Conservation (phyloP, 2,113 vertebrate genomes). For the Ceyx melanurus region DNA sequence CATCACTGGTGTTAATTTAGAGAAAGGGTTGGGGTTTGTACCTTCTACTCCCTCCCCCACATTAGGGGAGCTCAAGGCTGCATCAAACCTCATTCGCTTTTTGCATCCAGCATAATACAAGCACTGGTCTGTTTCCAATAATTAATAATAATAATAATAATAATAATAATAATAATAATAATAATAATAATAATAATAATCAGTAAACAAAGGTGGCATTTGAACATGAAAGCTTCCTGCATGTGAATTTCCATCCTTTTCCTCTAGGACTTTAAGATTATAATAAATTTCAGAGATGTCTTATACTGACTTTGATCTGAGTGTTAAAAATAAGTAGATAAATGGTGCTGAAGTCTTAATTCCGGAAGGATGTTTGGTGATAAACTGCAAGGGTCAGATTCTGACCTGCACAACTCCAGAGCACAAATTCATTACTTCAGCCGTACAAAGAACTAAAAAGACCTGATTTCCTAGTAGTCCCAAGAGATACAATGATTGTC, state of each 20-base stretch:
- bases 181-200: too few relatives aligned
- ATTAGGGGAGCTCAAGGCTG: background rate
- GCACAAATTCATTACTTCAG: slow-evolving; percentile 23
- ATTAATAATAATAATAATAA: background rate
- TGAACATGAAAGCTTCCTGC: background rate
- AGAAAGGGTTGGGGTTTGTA: background rate
- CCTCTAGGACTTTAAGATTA: background rate
- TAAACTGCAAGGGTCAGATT: slow-evolving; percentile 43
- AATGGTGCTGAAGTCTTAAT: background rate
- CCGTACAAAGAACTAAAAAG: background rate
- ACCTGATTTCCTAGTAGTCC: background rate
- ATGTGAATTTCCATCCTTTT: background rate
- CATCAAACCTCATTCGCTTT: background rate
- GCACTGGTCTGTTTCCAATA: background rate
- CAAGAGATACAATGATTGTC: background rate
- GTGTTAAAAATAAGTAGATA: slow-evolving; percentile 47
- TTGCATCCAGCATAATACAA: background rate
- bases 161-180: too few relatives aligned
- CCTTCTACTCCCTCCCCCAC: background rate
- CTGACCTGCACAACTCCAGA: background rate
- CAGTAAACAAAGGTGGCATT: accelerated
- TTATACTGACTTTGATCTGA: background rate
- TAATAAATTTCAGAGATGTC: background rate
- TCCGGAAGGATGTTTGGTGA: slow-evolving; percentile 6
- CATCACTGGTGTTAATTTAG: background rate